Evolutionary conservation across 2,113 vertebrate species (phyloP), one percentile per base, ranked within the genome.

Genomic region (Oryzias curvinotus): DNA sequence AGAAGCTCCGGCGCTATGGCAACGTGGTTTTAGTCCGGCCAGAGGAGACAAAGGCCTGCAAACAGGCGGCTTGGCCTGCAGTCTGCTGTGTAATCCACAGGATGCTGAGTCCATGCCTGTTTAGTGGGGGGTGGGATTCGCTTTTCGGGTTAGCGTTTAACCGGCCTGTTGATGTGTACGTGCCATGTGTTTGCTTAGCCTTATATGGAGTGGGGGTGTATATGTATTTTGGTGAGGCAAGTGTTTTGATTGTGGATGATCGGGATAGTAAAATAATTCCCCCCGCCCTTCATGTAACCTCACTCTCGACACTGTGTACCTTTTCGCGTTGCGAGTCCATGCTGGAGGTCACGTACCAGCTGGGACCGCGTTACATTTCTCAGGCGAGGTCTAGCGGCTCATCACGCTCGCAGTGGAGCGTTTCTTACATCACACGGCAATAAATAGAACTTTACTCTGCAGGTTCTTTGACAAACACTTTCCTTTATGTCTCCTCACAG

Each of bases 31-130:
- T 71, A 71, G 66, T 54, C 43, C 62, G 30, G 21, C 15, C 59
- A 77, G 73, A n/a, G n/a, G 50, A 81, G 69, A 84, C 81, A 81
- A 86, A 80, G 65, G 73, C 51, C 64, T 63, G 79, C 62, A 26
- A 19, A 77, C 68, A 67, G 36, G 72, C 49, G 52, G 85, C 66
- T 68, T 69, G 78, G 77, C 74, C 66, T 5, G 15, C 48, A 23
- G 73, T 74, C 58, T 36, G 57, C 63, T 12, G 48, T 50, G 75
- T 79, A 75, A 81, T 88, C 81, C 71, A 14, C 67, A 52, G 75
- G 76, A 76, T 77, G 71, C 73, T 73, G 75, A 76, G 76, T 73
- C 52, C 14, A 63, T 77, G 49, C 59, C 65, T 45, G 52, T 55
- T 60, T 4, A 16, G 26, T 10, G 15, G 16, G 43, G 8, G 44